Percentiles rank a stretch among this genome's conserved stretches.
Conservation (phyloP, 1,140 invertebrate species). For the Pseudomyrmex concolor region DNA sequence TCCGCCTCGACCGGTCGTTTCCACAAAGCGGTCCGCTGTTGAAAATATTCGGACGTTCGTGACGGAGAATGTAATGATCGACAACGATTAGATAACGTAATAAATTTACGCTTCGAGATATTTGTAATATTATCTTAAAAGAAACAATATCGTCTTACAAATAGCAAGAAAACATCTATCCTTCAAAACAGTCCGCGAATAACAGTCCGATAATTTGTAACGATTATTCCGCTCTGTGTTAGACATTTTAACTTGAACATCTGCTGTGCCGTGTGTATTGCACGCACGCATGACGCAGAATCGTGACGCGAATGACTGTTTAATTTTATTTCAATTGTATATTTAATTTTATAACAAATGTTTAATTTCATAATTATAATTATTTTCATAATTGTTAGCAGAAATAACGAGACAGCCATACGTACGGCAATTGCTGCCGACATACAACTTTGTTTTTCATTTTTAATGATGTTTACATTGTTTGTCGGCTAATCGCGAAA, state of each 20-base stretch:
- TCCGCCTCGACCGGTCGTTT: background rate
- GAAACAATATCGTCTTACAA: background rate
- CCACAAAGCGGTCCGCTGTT: constrained; percentile 7
- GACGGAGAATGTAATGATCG: background rate
- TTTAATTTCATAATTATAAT: no score
- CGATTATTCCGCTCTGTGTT: background rate
- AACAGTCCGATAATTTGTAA: background rate
- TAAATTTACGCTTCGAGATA: constrained; percentile 12
- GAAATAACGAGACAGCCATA: no score
- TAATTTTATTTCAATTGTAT: no score
- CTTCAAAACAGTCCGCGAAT: background rate
- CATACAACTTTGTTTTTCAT: no score
- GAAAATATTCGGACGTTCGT: background rate
- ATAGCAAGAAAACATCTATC: background rate
- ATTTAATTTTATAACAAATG: no score
- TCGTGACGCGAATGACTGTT: background rate
- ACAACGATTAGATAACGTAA: background rate
- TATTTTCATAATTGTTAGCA: no score
- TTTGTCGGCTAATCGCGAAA: no score
- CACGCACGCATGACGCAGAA: constrained; percentile 11
- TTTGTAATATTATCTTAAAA: background rate
- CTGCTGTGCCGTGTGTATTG: background rate
- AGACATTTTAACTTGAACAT: constrained; percentile 10
- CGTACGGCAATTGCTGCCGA: no score
- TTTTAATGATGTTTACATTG: no score